Conservation (phyloP, 2,888 invertebrate genomes). For the Drosophila kambysellisi region DNA sequence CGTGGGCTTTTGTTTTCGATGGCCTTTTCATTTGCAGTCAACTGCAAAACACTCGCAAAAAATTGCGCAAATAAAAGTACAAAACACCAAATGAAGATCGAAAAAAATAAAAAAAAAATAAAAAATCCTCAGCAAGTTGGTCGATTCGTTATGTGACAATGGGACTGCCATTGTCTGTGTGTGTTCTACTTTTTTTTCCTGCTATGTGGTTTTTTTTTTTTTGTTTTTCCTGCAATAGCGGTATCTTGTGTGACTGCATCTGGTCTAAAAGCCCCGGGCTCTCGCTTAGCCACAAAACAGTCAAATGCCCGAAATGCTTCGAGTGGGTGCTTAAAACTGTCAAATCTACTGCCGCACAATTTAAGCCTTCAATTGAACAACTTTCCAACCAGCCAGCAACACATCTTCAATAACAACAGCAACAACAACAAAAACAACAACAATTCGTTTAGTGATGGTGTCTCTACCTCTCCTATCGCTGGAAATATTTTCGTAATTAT, state of each 20-base stretch:
- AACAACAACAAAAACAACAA: conserved; percentile 8
- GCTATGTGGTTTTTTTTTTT: conserved; percentile 4
- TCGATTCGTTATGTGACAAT: conserved; percentile 68
- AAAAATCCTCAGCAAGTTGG: conserved; percentile 54
- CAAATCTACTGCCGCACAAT: conserved; percentile 67
- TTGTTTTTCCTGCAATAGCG: conserved; percentile 4
- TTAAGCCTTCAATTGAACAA: conserved; percentile 69
- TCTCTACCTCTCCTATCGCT: conserved; percentile 26
- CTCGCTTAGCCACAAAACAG: conserved; percentile 58
- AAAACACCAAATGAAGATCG: conserved; percentile 30
- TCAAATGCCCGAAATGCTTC: conserved; percentile 60
- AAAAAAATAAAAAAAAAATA: conserved; percentile 11
- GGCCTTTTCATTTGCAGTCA: conserved; percentile 78
- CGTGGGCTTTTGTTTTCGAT: conserved; percentile 79
- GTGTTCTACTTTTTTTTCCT: conserved; percentile 13
- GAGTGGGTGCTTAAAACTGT: conserved; percentile 72
- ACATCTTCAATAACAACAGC: conserved; percentile 16
- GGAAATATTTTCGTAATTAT: conserved; percentile 78
- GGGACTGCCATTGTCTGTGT: conserved; percentile 46
- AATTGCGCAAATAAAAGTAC: conserved; percentile 21
- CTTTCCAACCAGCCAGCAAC: not conserved
- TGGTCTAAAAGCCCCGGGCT: conserved; percentile 27
- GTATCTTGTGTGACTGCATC: conserved; percentile 37
- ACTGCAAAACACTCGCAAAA: conserved; percentile 56
- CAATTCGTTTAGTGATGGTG: conserved; percentile 12